phyloP scores from a whole-genome alignment of 2,113 vertebrate genomes.

The Mustela lutreola region DNA sequence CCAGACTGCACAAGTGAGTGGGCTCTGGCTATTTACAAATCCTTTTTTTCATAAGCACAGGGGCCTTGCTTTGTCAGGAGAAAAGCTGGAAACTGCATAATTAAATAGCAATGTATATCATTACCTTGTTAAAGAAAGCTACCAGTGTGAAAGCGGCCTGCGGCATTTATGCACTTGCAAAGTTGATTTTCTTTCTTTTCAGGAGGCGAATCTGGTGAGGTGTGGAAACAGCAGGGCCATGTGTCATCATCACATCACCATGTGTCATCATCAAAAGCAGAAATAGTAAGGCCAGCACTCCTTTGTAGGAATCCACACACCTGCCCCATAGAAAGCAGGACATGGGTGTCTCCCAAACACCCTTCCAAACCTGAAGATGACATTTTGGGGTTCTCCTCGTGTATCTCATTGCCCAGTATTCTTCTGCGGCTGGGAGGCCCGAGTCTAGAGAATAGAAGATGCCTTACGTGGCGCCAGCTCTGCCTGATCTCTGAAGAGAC shows the following conservation, averaged over 20 bases:
- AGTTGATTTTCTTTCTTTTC: neutral
- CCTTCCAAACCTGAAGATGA: neutral
- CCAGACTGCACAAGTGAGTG: neutral
- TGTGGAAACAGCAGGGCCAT: neutral
- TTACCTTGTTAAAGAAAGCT: constrained; percentile 38
- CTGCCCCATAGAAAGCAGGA: neutral
- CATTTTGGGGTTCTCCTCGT: neutral
- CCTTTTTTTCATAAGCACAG: constrained; percentile 58
- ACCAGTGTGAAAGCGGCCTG: neutral
- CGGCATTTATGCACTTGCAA: neutral
- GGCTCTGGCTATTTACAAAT: constrained; percentile 49
- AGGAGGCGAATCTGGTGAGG: neutral
- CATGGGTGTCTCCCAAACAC: neutral
- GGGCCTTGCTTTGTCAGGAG: constrained; percentile 56
- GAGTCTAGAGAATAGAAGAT: neutral
- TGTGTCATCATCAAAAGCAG: neutral
- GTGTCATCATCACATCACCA: neutral
- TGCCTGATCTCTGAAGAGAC: neutral
- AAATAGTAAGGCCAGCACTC: neutral
- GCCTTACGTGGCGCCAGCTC: neutral
- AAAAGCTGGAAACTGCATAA: constrained; percentile 67
- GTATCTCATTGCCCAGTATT: neutral
- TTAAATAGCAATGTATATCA: constrained; percentile 6
- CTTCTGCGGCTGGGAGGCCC: neutral
- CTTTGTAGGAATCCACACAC: neutral